Conservation (phyloP, 2,797 vertebrate genomes). For the Crenuchus spilurus region DNA sequence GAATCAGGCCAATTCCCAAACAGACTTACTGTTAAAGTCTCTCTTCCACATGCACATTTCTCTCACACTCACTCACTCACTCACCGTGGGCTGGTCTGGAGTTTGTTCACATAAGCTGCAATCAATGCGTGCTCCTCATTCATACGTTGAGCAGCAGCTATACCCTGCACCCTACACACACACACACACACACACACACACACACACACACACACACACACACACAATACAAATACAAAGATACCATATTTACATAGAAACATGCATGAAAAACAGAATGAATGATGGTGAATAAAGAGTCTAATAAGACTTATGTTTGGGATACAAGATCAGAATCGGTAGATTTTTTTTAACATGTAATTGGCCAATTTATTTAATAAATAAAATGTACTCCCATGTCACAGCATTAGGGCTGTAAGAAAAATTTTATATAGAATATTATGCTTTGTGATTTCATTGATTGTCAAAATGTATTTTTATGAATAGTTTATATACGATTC, state of each 20-base stretch:
- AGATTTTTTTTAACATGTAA: too few species aligned
- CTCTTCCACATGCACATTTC: not conserved
- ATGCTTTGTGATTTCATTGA: too few species aligned
- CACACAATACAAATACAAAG: not conserved
- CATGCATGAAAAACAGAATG: slow-evolving; percentile 4
- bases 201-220: slow-evolving; percentile 7
- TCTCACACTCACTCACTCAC: slow-evolving; percentile 57
- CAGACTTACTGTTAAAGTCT: not conserved
- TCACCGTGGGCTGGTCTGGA: slow-evolving; percentile 86
- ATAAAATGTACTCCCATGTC: too few species aligned
- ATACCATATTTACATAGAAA: not conserved
- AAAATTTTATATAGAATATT: too few species aligned
- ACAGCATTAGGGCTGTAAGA: too few species aligned
- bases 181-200: slow-evolving; percentile 23
- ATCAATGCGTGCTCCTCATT: slow-evolving; percentile 92
- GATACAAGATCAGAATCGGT: too few species aligned
- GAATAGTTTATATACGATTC: too few species aligned
- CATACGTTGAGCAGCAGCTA: slow-evolving; percentile 73
- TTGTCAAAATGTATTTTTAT: too few species aligned
- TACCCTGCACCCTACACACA: slow-evolving; percentile 58
- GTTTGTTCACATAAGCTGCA: slow-evolving; percentile 85
- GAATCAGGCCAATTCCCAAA: too few species aligned
- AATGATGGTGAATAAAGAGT: slow-evolving; percentile 16
- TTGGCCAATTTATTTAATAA: too few species aligned
- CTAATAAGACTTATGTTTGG: too few species aligned